Evolutionary conservation across 2,113 vertebrate genomes (phyloP).

Genomic region (Indri indri): DNA sequence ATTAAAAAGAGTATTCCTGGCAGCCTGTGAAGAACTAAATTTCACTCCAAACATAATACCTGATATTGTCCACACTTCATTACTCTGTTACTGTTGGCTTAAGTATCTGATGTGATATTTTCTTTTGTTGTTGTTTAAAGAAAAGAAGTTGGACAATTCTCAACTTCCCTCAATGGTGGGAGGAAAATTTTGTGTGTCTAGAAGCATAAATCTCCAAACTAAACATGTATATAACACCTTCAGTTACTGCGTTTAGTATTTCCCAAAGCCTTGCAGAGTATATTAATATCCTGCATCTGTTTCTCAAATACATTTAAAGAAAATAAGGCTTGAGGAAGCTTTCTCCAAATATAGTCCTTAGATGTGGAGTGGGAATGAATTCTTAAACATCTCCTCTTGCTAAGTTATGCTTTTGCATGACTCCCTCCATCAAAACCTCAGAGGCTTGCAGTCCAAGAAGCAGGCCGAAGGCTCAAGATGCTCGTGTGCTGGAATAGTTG

Average conservation of each 20-base stretch:
- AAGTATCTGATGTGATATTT: not conserved
- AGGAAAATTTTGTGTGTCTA: not conserved
- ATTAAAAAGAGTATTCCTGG: conserved; percentile 2
- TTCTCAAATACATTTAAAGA: conserved; percentile 47
- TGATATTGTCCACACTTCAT: not conserved
- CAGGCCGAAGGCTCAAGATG: not conserved
- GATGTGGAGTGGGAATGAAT: not conserved
- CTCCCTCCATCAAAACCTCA: not conserved
- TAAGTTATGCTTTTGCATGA: not conserved
- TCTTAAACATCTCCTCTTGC: not conserved
- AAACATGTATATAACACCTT: not conserved
- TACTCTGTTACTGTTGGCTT: conserved; percentile 23
- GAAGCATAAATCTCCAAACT: conserved; percentile 29
- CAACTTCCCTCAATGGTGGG: not conserved
- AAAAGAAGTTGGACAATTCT: conserved; percentile 6
- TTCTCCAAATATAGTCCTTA: conserved; percentile 1
- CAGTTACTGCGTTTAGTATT: conserved; percentile 20
- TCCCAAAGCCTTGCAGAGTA: not conserved
- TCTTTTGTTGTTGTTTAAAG: conserved; percentile 25
- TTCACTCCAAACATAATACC: conserved; percentile 25
- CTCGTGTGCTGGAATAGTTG: not conserved
- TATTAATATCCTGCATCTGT: conserved; percentile 27
- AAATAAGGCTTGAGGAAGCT: not conserved
- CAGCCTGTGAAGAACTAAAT: not conserved
- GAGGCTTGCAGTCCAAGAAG: not conserved